phyloP scores from a whole-genome alignment of 2,113 vertebrate species.

The Bambusicola thoracicus region DNA sequence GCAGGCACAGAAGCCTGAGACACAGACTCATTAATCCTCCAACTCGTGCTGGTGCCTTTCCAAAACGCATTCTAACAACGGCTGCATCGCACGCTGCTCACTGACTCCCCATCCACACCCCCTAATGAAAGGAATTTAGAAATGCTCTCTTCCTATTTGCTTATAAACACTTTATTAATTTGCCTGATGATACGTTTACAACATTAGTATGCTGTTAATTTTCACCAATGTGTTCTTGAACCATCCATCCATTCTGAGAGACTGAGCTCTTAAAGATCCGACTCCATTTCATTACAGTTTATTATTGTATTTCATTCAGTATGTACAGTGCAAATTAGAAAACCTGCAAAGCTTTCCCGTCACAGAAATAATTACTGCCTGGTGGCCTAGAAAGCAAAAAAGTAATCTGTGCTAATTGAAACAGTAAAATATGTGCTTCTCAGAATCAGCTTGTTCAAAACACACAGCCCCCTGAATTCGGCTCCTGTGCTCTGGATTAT shows the following conservation, averaged over 20 bases:
- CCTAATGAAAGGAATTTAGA: background rate
- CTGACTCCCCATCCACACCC: background rate
- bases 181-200: conserved; percentile 15
- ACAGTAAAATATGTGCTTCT: conserved; percentile 65
- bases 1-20: background rate
- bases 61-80: background rate
- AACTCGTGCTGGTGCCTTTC: background rate
- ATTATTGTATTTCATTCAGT: conserved; percentile 41
- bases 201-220: conserved; percentile 18
- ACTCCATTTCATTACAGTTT: conserved; percentile 51
- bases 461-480: background rate
- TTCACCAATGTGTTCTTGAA: conserved; percentile 33
- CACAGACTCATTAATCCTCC: background rate
- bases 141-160: background rate
- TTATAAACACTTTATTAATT: conserved; percentile 53
- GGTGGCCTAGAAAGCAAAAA: conserved; percentile 58
- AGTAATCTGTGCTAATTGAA: conserved; percentile 73
- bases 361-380: conserved; percentile 57
- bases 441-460: conserved; percentile 32
- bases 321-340: conserved; percentile 43
- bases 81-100: background rate
- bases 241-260: conserved; percentile 12
- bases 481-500: background rate
- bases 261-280: background rate
- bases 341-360: conserved; percentile 55